Percentiles rank a stretch among this genome's conserved stretches.
phyloP scores from a whole-genome alignment of 1,140 invertebrate species.

The Teleopsis dalmanni region DNA sequence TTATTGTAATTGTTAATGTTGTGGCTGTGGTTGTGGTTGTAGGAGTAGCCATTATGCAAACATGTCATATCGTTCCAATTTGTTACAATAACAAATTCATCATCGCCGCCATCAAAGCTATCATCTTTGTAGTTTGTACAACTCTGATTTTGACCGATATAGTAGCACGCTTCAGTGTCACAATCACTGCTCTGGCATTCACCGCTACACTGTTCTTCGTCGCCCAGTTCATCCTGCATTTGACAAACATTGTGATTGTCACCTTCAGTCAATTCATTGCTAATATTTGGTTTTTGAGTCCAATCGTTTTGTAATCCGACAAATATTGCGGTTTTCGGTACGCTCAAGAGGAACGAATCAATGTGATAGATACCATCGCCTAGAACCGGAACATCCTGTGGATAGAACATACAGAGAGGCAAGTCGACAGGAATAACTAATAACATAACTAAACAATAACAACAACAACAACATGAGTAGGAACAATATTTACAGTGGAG shows the following conservation, averaged over 20 bases:
- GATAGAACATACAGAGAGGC: conserved; percentile 19
- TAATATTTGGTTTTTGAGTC: too few species aligned
- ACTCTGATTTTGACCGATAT: conserved; percentile 1
- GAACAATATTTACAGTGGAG: too few species aligned
- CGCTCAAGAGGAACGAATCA: conserved; percentile 39
- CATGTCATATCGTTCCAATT: conserved; percentile 3
- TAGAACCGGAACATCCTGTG: conserved; percentile 37
- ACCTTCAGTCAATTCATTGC: too few species aligned
- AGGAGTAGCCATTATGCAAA: not conserved
- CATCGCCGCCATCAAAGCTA: not conserved
- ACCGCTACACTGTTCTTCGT: too few species aligned
- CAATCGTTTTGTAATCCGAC: conserved; percentile 39
- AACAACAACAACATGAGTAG: conserved; percentile 2
- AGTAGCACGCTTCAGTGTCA: too few species aligned
- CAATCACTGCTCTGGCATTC: too few species aligned
- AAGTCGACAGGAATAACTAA: conserved; percentile 3
- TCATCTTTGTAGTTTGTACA: not conserved
- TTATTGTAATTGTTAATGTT: conserved; percentile 1
- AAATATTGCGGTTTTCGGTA: conserved; percentile 41
- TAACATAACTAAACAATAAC: too few species aligned
- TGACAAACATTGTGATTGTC: too few species aligned
- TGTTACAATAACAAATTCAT: conserved; percentile 8
- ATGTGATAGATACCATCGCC: conserved; percentile 39
- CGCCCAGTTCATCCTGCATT: too few species aligned
- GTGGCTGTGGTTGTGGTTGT: not conserved